Base-by-base conservation (phyloP, 2,797 vertebrate species). In the Scolopax rusticola region DNA sequence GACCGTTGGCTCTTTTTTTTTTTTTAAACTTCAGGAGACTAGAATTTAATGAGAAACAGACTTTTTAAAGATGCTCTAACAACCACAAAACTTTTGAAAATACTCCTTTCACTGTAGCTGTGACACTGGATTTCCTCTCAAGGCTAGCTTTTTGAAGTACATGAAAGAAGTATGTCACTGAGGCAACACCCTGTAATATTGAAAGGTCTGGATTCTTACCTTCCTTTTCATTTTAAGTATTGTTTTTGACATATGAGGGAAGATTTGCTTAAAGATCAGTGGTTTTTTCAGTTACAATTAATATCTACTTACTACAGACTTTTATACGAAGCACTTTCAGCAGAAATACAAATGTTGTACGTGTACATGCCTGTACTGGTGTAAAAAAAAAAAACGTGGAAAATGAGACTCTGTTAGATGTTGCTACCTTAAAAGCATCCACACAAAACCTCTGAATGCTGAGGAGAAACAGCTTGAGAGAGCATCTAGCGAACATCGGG, bases 91-190 rank as follows among this genome's bases (percentile, higher is more conserved):
- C 53, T 33, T 48, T 15, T 32, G 14, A 73, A 70, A 87, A 59
- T 5, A 17, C 15, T 53, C 17, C 64, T 5, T 3, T 25, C 20
- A 40, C 32, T 59, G 6, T 1, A 38, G 15, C 32, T 60, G 28
- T 43, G 25, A 61, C 18, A 48, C 18, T 33, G 5, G 9, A 73
- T 63, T 56, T 73, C 63, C 30, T 53, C 50, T 27, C 0, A 0
- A 23, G 3, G 6, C 53, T 33, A 59, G 14, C 28, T 0, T 0
- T 57, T 68, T 68, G 32, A 80, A 41, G 13, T 18, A 18, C 27
- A 36, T 15, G 21, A 74, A 30, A 53, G 51, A 30, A 53, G 51
- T 19, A 40, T 19, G 47, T 38, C 36, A 87, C 1, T 2, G 32
- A 78, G 7, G 47, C 15, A 80, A 77, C 5, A 33, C 20, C 4